A percentile compares a stretch with the other conserved stretches of the same genome.
Conservation (phyloP, 2,797 vertebrate genomes). For the Notolepis coatsorum region DNA sequence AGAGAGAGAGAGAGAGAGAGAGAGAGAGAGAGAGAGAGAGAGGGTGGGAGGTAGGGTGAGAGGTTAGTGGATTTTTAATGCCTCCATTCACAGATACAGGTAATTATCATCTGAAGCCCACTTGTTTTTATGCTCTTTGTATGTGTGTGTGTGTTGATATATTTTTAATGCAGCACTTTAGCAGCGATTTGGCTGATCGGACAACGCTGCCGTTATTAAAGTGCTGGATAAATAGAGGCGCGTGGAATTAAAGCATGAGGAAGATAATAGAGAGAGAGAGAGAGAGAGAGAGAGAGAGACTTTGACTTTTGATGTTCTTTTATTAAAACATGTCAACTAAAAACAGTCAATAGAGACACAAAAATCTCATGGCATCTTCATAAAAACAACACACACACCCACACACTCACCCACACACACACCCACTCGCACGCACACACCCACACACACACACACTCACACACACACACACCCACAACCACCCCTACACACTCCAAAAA, state of each 20-base stretch:
- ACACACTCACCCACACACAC: too few relatives aligned
- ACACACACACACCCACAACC: too few relatives aligned
- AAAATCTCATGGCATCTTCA: too few relatives aligned
- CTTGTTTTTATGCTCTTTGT: conserved; percentile 31
- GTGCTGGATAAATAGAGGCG: conserved; percentile 42
- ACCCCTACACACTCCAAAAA: too few relatives aligned
- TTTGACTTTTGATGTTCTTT: too few relatives aligned
- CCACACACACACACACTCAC: too few relatives aligned
- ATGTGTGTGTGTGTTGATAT: conserved; percentile 6
- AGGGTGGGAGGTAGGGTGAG: background rate
- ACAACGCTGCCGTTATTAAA: conserved; percentile 37
- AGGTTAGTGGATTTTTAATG: conserved; percentile 33
- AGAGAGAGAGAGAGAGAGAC: conserved; percentile 4
- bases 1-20: background rate
- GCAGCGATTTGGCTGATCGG: conserved; percentile 35
- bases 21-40: background rate
- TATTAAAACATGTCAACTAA: too few relatives aligned
- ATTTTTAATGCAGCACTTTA: conserved; percentile 21
- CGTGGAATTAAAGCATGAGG: too few relatives aligned
- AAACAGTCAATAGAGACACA: too few relatives aligned
- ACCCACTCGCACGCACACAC: too few relatives aligned
- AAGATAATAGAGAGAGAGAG: conserved; percentile 24
- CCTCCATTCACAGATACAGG: conserved; percentile 51
- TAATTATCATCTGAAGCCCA: conserved; percentile 43
- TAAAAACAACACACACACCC: too few relatives aligned